Percentiles rank a stretch among this genome's conserved stretches.
These are phyloP conservation scores for Gambusia yucatana DNA, from an alignment of 2,797 vertebrate species.

Conservation along the genomic window DNA sequence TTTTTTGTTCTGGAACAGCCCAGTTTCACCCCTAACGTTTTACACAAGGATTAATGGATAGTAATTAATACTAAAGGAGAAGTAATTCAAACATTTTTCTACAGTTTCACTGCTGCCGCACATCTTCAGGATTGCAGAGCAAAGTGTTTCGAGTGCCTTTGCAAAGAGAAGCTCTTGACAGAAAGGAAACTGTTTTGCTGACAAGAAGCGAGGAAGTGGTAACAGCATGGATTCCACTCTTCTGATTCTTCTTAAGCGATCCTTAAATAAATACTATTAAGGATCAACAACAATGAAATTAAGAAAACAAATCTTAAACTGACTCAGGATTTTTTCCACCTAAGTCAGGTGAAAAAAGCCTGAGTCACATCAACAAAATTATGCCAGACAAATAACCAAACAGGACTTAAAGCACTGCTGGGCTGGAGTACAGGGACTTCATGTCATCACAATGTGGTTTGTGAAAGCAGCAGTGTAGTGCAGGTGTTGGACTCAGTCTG, in stretches of 20 bases:
- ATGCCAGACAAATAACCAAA: neutral
- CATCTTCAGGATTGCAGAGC: neutral
- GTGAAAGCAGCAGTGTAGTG: neutral
- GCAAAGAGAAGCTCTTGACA: slow-evolving; percentile 29
- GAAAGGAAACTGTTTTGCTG: slow-evolving; percentile 33
- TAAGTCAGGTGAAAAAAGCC: too few relatives aligned
- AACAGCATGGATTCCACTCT: slow-evolving; percentile 42
- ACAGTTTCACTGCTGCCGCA: neutral
- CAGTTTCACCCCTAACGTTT: neutral
- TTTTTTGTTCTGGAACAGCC: neutral
- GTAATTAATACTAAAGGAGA: neutral
- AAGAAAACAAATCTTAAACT: neutral
- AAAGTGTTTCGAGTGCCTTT: slow-evolving; percentile 17
- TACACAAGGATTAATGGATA: slow-evolving; percentile 9
- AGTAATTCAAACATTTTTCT: neutral
- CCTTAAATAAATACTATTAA: neutral
- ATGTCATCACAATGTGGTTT: neutral
- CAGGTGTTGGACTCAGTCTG: neutral
- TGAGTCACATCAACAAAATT: neutral
- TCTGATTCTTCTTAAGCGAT: neutral
- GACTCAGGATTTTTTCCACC: too few relatives aligned
- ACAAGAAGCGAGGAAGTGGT: slow-evolving; percentile 54
- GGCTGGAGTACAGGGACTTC: neutral
- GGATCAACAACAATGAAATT: neutral
- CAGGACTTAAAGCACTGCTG: neutral